Conservation (phyloP, 2,113 vertebrate genomes). For the Callocephalon fimbriatum region DNA sequence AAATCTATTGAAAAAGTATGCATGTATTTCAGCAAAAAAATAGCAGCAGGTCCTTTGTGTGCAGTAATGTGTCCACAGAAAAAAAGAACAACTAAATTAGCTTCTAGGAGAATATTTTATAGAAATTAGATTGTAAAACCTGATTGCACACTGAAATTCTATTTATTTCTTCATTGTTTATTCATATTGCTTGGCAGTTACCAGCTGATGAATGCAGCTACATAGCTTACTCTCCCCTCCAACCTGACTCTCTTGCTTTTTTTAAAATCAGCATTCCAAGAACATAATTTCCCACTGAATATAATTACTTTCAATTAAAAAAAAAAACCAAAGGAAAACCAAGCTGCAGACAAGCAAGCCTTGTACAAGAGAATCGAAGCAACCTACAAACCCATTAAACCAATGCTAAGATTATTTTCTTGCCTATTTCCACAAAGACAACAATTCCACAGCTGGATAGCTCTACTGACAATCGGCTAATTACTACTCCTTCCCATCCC, state of each 20-base stretch:
- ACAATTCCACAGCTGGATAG: background rate
- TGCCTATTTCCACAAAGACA: background rate
- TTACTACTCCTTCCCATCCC: background rate
- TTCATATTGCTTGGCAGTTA: background rate
- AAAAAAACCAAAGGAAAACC: background rate
- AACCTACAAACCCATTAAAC: background rate
- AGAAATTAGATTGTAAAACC: background rate
- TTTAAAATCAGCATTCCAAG: background rate
- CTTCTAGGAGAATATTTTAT: background rate
- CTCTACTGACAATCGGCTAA: background rate
- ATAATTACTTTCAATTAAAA: background rate
- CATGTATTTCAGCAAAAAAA: background rate
- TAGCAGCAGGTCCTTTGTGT: background rate
- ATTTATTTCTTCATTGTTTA: background rate
- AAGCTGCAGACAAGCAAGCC: background rate
- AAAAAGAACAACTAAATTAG: background rate
- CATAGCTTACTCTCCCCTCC: background rate
- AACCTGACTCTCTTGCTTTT: background rate
- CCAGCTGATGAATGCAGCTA: background rate
- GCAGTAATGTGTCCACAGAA: background rate
- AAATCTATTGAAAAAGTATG: background rate
- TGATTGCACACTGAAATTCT: background rate
- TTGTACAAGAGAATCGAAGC: background rate
- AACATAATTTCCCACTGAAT: background rate
- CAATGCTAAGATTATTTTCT: background rate